phyloP scores from a whole-genome alignment of 2,888 invertebrate species.

The Stenichneumon culpator region DNA sequence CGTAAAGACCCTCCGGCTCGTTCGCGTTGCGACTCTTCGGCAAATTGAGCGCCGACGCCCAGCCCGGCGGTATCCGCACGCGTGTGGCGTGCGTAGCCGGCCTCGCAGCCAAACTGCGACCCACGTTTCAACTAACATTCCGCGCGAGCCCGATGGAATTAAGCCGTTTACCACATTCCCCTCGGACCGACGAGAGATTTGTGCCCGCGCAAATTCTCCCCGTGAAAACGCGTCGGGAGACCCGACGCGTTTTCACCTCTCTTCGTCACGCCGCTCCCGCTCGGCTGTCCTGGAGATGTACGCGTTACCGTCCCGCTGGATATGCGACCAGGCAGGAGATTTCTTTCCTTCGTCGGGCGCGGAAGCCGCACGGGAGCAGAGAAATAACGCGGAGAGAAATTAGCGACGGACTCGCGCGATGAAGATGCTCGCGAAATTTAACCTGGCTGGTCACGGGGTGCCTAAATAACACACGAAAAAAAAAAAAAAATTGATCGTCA shows the following conservation, averaged over 20 bases:
- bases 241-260: conserved; percentile 43
- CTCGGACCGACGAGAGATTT: conserved; percentile 77
- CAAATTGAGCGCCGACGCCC: conserved; percentile 43
- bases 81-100: conserved; percentile 54
- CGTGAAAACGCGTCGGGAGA: conserved; percentile 43
- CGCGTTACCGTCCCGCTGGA: conserved; percentile 18
- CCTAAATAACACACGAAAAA: too few relatives aligned
- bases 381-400: conserved; percentile 22
- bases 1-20: neutral
- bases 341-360: conserved; percentile 38
- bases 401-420: neutral
- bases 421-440: neutral
- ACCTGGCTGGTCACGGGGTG: too few relatives aligned
- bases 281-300: conserved; percentile 25
- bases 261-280: conserved; percentile 29
- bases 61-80: conserved; percentile 41
- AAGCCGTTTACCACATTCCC: conserved; percentile 76
- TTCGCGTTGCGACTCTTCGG: conserved; percentile 23
- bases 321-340: conserved; percentile 30
- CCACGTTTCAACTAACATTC: conserved; percentile 81
- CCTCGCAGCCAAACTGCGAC: conserved; percentile 20
- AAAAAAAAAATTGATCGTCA: too few relatives aligned
- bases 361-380: neutral
- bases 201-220: conserved; percentile 66
- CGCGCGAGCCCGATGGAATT: conserved; percentile 78